These are phyloP conservation scores for Eupithecia abbreviata DNA, from an alignment of 2,888 invertebrate species.

Conservation along the genomic window DNA sequence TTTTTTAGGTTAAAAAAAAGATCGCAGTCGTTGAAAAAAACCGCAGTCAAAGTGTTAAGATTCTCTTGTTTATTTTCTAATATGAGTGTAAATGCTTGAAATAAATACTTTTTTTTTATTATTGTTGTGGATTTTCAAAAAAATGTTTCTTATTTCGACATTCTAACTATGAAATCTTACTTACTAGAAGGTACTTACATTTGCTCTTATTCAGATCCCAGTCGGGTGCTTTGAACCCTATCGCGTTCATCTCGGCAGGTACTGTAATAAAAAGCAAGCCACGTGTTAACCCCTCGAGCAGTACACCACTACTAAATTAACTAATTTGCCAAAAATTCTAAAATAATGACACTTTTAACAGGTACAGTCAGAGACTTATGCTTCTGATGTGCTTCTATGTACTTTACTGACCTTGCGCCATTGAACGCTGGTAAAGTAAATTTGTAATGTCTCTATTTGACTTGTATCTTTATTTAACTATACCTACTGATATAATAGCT, in stretches of 20 bases:
- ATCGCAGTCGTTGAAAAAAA: too few relatives aligned
- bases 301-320: slow-evolving; percentile 11
- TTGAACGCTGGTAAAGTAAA: neutral
- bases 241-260: slow-evolving; percentile 53
- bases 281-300: slow-evolving; percentile 20
- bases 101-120: too few relatives aligned
- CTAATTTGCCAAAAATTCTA: slow-evolving; percentile 9
- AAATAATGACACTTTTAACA: neutral
- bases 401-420: neutral
- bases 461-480: neutral
- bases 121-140: neutral
- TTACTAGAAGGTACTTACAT: slow-evolving; percentile 56
- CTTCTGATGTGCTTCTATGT: neutral
- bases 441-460: neutral
- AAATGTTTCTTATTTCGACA: neutral
- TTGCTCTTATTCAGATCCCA: slow-evolving; percentile 64
- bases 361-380: slow-evolving; percentile 15
- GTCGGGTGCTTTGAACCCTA: slow-evolving; percentile 54
- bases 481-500: neutral
- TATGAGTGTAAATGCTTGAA: too few relatives aligned
- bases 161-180: neutral
- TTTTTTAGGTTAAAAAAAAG: too few relatives aligned
- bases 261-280: slow-evolving; percentile 21
- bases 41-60: too few relatives aligned
- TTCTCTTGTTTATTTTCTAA: too few relatives aligned